phyloP scores from a whole-genome alignment of 2,888 invertebrate genomes.

The Acanthosepion pharaonis region DNA sequence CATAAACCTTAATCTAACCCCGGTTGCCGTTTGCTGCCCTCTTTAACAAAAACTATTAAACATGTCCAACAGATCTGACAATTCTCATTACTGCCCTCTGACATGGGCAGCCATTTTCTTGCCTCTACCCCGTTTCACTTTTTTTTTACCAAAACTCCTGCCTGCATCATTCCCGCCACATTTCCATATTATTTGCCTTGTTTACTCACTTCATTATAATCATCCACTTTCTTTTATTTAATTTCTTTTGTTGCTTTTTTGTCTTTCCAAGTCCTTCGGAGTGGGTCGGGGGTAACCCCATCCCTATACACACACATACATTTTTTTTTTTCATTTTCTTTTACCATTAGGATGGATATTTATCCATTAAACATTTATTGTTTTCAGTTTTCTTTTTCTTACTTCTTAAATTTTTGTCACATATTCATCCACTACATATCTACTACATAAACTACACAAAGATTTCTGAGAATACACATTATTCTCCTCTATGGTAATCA shows the following conservation, averaged over 20 bases:
- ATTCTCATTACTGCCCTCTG: constrained; percentile 11
- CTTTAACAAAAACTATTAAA: constrained; percentile 22
- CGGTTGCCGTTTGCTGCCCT: neutral
- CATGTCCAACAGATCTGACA: constrained; percentile 22
- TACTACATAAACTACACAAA: too few species aligned
- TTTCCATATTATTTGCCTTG: neutral
- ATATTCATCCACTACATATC: neutral
- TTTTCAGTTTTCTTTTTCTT: neutral
- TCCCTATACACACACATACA: neutral
- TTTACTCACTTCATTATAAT: neutral
- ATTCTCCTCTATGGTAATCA: too few species aligned
- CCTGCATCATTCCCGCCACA: too few species aligned
- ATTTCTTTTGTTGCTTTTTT: neutral
- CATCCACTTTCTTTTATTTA: neutral
- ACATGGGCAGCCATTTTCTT: neutral
- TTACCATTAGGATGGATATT: neutral
- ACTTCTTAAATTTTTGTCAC: neutral
- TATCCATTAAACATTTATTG: neutral
- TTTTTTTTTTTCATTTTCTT: neutral
- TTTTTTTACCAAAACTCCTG: neutral
- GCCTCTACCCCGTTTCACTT: neutral
- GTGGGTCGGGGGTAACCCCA: too few species aligned
- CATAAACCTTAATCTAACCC: neutral
- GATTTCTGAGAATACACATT: too few species aligned
- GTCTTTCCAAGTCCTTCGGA: neutral